These are phyloP conservation scores for Engystomops pustulosus DNA, from an alignment of 2,113 vertebrate species.

Conservation along the genomic window DNA sequence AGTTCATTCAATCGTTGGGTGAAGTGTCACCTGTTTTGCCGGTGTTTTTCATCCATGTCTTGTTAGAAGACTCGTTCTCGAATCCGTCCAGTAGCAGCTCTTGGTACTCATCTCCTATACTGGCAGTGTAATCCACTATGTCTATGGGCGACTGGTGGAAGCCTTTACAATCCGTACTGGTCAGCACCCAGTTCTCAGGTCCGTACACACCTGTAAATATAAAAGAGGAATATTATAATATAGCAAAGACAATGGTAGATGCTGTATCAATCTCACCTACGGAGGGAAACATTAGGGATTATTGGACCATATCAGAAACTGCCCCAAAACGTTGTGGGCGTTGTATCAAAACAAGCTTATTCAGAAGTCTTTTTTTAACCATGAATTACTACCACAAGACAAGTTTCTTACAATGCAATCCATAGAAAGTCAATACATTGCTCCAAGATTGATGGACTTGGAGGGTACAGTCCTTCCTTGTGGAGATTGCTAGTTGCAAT, in stretches of 20 bases:
- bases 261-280: no score
- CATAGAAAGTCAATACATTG: no score
- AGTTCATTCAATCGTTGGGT: not conserved
- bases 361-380: no score
- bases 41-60: slow-evolving; percentile 98
- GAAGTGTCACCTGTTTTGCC: slow-evolving; percentile 89
- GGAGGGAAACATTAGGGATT: no score
- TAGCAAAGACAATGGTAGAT: not conserved
- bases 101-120: slow-evolving; percentile 84
- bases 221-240: slow-evolving; percentile 25
- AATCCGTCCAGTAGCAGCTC: slow-evolving; percentile 92
- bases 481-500: no score
- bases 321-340: no score
- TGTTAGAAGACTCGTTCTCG: slow-evolving; percentile 90
- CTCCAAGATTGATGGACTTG: no score
- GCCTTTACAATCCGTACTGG: slow-evolving; percentile 85
- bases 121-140: slow-evolving; percentile 84
- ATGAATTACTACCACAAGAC: no score
- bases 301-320: no score
- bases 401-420: no score
- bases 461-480: no score
- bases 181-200: slow-evolving; percentile 88
- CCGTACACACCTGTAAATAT: slow-evolving; percentile 83
- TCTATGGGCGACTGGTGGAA: slow-evolving; percentile 92
- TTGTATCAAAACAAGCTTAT: no score